A percentile compares a stretch with the other conserved stretches of the same genome.
phyloP scores from a whole-genome alignment of 2,113 vertebrate species.

The Oncorhynchus keta region DNA sequence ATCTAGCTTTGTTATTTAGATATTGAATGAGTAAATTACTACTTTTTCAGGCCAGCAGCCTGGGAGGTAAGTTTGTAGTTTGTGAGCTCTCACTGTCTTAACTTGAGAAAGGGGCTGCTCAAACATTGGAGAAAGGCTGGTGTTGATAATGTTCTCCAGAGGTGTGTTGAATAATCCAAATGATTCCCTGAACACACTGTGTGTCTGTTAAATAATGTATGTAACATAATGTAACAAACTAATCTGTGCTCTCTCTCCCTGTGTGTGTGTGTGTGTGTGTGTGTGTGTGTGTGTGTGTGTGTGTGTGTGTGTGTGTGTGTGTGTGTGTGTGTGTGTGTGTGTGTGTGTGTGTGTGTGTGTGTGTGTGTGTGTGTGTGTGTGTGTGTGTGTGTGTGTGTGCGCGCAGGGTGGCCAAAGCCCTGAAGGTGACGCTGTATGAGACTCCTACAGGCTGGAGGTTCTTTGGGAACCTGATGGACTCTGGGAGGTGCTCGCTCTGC shows the following conservation, averaged over 20 bases:
- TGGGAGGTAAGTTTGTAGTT: slow-evolving; percentile 45
- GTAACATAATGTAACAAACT: neutral
- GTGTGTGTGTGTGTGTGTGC: neutral
- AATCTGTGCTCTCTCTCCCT: too few species aligned
- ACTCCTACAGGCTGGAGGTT: slow-evolving; percentile 96
- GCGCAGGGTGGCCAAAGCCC: slow-evolving; percentile 88
- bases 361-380: neutral
- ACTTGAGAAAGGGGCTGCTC: neutral
- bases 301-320: slow-evolving; percentile 1
- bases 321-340: slow-evolving; percentile 25
- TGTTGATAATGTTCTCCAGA: slow-evolving; percentile 6
- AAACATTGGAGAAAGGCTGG: neutral
- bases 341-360: slow-evolving; percentile 29
- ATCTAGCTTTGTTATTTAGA: slow-evolving; percentile 67
- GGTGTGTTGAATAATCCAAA: neutral
- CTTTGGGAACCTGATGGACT: slow-evolving; percentile 97
- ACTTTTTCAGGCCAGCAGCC: slow-evolving; percentile 47
- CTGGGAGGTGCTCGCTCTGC: slow-evolving; percentile 93
- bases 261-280: too few species aligned
- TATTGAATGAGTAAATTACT: slow-evolving; percentile 56
- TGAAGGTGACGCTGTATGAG: slow-evolving; percentile 98
- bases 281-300: neutral
- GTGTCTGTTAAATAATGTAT: neutral
- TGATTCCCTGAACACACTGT: neutral
- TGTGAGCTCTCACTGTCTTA: slow-evolving; percentile 17